Percentiles rank a stretch among this genome's conserved stretches.
Conservation (phyloP, 2,888 invertebrate genomes). For the Calameuta filiformis region DNA sequence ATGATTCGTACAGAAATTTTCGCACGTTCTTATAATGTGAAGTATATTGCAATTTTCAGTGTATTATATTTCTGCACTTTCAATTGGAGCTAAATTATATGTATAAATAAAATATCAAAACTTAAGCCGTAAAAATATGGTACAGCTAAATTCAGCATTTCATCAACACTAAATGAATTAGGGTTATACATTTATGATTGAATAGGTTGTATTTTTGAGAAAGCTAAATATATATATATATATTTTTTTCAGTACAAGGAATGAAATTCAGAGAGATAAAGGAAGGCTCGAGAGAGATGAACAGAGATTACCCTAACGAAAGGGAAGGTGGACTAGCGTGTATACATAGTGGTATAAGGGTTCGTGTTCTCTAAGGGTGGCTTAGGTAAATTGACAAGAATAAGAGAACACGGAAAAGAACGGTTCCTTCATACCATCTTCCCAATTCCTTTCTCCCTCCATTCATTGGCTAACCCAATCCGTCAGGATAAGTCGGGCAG, state of each 20-base stretch:
- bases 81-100: background rate
- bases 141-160: background rate
- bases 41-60: background rate
- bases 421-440: background rate
- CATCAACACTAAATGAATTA: background rate
- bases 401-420: conserved; percentile 4
- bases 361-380: background rate
- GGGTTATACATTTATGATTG: background rate
- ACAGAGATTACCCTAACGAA: background rate
- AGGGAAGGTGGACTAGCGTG: background rate
- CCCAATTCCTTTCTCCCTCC: conserved; percentile 6
- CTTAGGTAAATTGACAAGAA: conserved; percentile 16
- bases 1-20: background rate
- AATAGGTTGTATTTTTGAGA: background rate
- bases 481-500: conserved; percentile 47
- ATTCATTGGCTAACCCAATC: conserved; percentile 39
- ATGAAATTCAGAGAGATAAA: background rate
- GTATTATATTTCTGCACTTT: background rate
- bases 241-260: background rate
- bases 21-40: background rate
- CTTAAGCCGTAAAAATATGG: background rate
- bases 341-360: background rate
- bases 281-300: background rate
- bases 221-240: background rate
- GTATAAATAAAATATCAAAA: background rate